These are phyloP conservation scores for Pogona vitticeps DNA, from an alignment of 2,113 vertebrate species.

Conservation along the genomic window DNA sequence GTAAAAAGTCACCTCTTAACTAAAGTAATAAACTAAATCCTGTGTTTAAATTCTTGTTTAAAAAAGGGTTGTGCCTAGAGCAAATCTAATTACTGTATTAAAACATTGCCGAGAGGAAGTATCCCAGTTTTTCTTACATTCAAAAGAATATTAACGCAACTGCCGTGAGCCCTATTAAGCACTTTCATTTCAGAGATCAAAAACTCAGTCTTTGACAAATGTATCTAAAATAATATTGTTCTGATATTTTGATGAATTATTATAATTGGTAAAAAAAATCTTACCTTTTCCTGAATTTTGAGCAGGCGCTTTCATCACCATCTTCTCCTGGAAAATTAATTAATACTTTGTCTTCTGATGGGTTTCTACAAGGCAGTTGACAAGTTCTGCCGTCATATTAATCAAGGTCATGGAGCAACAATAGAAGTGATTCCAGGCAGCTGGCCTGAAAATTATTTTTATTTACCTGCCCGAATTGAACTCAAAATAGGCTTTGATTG, in stretches of 20 bases:
- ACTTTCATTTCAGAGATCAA: constrained; percentile 28
- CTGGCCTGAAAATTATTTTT: constrained; percentile 56
- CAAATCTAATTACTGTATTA: constrained; percentile 30
- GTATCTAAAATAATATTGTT: constrained; percentile 37
- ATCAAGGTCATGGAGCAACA: constrained; percentile 62
- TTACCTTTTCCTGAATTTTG: constrained; percentile 72
- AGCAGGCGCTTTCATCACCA: constrained; percentile 59
- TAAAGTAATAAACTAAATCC: constrained; percentile 31
- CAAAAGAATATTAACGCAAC: constrained; percentile 26
- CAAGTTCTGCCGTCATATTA: constrained; percentile 61
- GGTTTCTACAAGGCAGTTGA: constrained; percentile 43
- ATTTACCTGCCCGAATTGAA: constrained; percentile 53
- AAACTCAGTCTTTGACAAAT: constrained; percentile 20
- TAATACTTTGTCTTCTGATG: constrained; percentile 55
- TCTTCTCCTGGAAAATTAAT: constrained; percentile 51
- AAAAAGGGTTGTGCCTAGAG: constrained; percentile 22
- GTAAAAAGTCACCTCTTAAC: constrained; percentile 17
- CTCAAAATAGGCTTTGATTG: constrained; percentile 46
- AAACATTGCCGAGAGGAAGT: constrained; percentile 30
- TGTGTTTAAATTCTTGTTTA: constrained; percentile 19
- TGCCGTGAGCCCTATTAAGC: constrained; percentile 21
- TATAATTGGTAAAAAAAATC: constrained; percentile 37
- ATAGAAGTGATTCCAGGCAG: constrained; percentile 54
- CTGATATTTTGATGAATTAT: constrained; percentile 28
- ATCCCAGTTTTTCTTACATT: constrained; percentile 4